Evolutionary conservation across 1,140 invertebrate species (phyloP), one percentile per base, ranked within the genome.

Genomic region (Heliconius eleuchia): DNA sequence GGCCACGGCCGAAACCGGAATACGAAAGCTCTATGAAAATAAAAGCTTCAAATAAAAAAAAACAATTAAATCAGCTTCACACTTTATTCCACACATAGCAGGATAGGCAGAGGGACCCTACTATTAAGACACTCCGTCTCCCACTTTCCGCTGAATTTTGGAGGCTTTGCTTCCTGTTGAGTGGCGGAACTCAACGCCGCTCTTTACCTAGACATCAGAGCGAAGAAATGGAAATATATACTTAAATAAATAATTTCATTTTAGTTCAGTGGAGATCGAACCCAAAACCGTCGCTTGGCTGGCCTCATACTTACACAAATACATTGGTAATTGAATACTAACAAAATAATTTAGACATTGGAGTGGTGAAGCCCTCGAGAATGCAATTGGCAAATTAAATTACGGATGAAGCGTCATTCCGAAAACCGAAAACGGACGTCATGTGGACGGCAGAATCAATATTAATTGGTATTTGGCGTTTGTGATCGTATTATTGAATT

Each of bases 1-100:
- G 85, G 85, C 71, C 84, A 81, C 78, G 37, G 80, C 80, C 77
- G 34, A 71, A 84, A 86, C 84, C 81, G 83, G 84, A 82, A 84
- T 79, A 80, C 81, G 81, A 87, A 84, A 87, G 84, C 84, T 86
- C 73, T 78, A 73, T 80, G 79, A 83, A 81, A 81, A 80, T 76
- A 76, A 78, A 80, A 83, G 82, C 74, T 76, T 81, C 57, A 78
- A 39, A 73, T 80, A 30, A 75, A 57, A 74, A 2, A 39, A 9
- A 39, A 39, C 9, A 42, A 42, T 42, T 42, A 42, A 37, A 7
- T 46, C 13, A 46, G 42, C 4, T 46, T 46, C 42, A 46, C 42
- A 11, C 11, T 46, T 9, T 16, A 46, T 46, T 0, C 3, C 13
- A 1, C 42, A 16, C 42, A 46, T 11, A 42, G 42, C 11, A 42